These are phyloP conservation scores for Trichomalopsis sarcophagae DNA, from an alignment of 1,140 invertebrate genomes.

Conservation along the genomic window DNA sequence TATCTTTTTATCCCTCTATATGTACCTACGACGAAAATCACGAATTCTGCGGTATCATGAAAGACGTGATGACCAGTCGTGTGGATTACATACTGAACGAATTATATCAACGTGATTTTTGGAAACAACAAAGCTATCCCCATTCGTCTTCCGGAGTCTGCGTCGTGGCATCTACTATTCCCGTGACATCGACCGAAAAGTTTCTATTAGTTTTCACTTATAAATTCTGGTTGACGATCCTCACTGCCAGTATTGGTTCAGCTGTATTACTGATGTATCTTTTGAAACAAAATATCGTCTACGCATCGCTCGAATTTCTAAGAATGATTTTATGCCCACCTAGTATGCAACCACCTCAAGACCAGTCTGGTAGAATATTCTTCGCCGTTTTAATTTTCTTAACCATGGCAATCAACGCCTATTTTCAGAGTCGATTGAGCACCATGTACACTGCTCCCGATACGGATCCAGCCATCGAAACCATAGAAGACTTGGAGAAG, in stretches of 20 bases:
- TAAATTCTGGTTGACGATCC: not conserved
- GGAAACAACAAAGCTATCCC: not conserved
- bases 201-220: not conserved
- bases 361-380: not conserved
- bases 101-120: not conserved
- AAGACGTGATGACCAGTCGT: not conserved
- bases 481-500: not conserved
- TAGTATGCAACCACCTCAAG: not conserved
- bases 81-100: not conserved
- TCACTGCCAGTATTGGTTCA: not conserved
- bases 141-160: not conserved
- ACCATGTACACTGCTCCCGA: not conserved
- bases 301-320: not conserved
- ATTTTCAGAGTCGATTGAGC: not conserved
- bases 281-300: not conserved
- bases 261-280: not conserved
- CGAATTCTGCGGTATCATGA: not conserved
- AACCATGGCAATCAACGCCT: not conserved
- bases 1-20: not conserved
- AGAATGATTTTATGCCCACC: not conserved
- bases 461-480: not conserved
- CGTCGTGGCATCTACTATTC: not conserved
- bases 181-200: not conserved
- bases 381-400: not conserved
- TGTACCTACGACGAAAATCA: not conserved